Conservation (phyloP, 2,797 vertebrate genomes). For the Sebastes iracundus region DNA sequence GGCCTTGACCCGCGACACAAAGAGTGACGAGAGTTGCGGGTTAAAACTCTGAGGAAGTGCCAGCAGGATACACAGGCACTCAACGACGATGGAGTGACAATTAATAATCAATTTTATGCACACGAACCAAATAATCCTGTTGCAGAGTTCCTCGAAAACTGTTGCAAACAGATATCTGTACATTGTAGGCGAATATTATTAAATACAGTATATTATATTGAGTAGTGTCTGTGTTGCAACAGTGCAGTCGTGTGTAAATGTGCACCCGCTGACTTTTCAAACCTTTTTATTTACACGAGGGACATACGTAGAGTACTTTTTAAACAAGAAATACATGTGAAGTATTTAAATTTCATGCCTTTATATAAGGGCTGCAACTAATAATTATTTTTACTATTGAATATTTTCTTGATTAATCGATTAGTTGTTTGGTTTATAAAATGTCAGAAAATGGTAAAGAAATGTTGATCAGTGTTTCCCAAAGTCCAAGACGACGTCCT, state of each 20-base stretch:
- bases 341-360: conserved; percentile 8
- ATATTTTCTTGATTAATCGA: no score
- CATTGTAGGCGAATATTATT: conserved; percentile 71
- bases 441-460: no score
- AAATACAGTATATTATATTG: conserved; percentile 74
- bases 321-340: neutral
- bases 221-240: conserved; percentile 67
- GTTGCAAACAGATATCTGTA: conserved; percentile 68
- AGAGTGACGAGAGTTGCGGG: conserved; percentile 40
- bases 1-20: conserved; percentile 67
- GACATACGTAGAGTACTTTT: neutral
- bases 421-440: no score
- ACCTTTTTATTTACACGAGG: neutral
- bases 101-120: conserved; percentile 75
- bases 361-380: neutral
- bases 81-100: conserved; percentile 56
- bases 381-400: no score
- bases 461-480: no score
- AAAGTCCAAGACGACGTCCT: no score
- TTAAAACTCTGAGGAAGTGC: conserved; percentile 66
- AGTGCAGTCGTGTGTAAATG: conserved; percentile 55
- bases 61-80: conserved; percentile 50
- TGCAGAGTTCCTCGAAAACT: conserved; percentile 67
- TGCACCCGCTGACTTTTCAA: conserved; percentile 41
- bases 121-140: conserved; percentile 61